Base-by-base conservation (phyloP, 2,888 invertebrate species). In the Augochlorella aurata region DNA sequence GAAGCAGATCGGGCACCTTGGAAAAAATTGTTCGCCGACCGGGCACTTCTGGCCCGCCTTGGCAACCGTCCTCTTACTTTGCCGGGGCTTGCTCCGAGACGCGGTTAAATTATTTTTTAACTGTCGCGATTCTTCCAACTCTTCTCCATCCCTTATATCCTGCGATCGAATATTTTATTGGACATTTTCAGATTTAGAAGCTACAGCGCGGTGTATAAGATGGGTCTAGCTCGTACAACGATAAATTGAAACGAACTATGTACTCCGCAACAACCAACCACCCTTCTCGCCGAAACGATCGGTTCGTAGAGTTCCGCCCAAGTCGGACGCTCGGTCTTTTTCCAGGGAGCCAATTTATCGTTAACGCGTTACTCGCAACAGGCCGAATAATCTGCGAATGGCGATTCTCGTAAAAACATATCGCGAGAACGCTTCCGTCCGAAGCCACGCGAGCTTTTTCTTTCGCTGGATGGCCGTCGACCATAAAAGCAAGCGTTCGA, bases 401-500 rank as follows among this genome's bases (percentile, higher is more conserved):
- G 7, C 50, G 52, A 44, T 29, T 44, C 63, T 65, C 52, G 47
- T 54, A 47, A 44, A 44, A 49, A 44, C 65, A 65, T 65, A 65
- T 65, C 65, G 65, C 65, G 44, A 24, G 58, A 63, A 65, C 65
- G 65, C 65, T 65, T 45, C n/a, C 44, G n/a, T 10, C 38, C 63
- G 29, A 29, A 16, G 9, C 18, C 16, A 2, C 4, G 18, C 44
- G 44, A 65, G 4, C 49, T 54, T 16, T 49, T 45, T 45, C 66
- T 52, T 38, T 50, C 44, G 18, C 24, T 10, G 29, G 52, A 74
- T 73, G 50, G 49, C 47, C 50, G 50, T 14, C 24, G 7, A 68
- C 58, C 81, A 50, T 81, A 75, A 81, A 81, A 67, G 24, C 52
- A n/a, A 47, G 10, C 50, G 75, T 44, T n/a, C 67, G 70, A 29